Percentiles rank a stretch among this genome's conserved stretches.
These are phyloP conservation scores for Hyperopisus bebe DNA, from an alignment of 2,113 vertebrate species.

Conservation along the genomic window DNA sequence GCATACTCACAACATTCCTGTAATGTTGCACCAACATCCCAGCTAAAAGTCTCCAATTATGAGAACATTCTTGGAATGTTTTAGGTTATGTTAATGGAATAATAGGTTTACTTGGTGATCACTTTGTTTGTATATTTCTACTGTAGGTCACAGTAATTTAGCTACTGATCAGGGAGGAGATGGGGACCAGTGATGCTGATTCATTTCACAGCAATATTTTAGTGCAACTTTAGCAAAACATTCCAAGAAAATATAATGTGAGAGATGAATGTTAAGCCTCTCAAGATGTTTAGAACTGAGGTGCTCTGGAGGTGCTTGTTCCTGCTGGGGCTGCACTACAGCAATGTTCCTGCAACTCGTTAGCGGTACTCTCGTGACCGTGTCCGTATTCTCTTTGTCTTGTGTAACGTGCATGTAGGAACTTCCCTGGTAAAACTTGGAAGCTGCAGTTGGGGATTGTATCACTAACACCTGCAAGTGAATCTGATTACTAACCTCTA, in stretches of 20 bases:
- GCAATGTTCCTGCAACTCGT: neutral
- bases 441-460: neutral
- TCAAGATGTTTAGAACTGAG: neutral
- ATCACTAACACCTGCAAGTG: constrained; percentile 11
- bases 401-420: constrained; percentile 13
- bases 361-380: neutral
- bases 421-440: neutral
- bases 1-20: neutral
- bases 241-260: neutral
- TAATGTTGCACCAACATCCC: neutral
- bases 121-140: neutral
- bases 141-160: neutral
- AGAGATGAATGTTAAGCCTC: neutral
- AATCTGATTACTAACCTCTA: constrained; percentile 20
- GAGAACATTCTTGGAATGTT: constrained; percentile 1
- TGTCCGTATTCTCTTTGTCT: neutral
- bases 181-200: neutral
- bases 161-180: neutral
- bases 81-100: neutral
- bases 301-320: neutral
- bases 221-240: neutral
- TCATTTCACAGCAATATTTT: neutral
- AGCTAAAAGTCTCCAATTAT: neutral
- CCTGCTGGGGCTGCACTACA: neutral
- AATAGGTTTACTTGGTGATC: neutral